phyloP scores from a whole-genome alignment of 1,140 invertebrate genomes.

The Delia radicum region DNA sequence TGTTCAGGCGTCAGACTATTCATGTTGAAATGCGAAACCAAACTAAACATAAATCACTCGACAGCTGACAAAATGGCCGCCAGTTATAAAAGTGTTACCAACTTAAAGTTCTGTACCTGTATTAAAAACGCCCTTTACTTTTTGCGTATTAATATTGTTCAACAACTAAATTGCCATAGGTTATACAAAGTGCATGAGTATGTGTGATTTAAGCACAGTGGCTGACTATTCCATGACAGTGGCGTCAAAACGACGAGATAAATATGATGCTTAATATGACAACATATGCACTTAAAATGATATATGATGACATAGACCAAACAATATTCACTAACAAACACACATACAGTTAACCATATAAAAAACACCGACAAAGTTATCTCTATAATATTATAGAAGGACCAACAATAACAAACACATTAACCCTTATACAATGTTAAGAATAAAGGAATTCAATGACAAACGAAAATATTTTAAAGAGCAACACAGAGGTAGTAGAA shows the following conservation, averaged over 20 bases:
- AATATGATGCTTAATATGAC: constrained; percentile 22
- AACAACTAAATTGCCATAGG: too few species aligned
- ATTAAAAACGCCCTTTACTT: too few species aligned
- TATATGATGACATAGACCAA: constrained; percentile 20
- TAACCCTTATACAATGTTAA: not conserved
- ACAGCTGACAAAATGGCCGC: too few species aligned
- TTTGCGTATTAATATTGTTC: too few species aligned
- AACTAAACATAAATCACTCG: too few species aligned
- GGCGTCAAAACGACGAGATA: constrained; percentile 19
- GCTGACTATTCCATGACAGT: constrained; percentile 14
- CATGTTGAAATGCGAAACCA: too few species aligned
- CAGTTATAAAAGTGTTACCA: too few species aligned
- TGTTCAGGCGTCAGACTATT: too few species aligned
- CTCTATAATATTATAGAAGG: not conserved
- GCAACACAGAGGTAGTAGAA: not conserved
- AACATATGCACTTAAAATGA: constrained; percentile 24
- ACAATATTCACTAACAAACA: not conserved
- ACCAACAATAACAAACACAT: constrained; percentile 9
- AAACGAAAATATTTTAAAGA: too few species aligned
- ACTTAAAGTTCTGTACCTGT: too few species aligned
- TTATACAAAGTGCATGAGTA: not conserved
- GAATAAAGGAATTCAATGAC: not conserved
- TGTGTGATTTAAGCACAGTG: not conserved
- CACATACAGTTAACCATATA: not conserved
- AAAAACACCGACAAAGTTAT: not conserved